Conservation (phyloP, 2,797 vertebrate genomes). For the Lophotriccus pileatus region DNA sequence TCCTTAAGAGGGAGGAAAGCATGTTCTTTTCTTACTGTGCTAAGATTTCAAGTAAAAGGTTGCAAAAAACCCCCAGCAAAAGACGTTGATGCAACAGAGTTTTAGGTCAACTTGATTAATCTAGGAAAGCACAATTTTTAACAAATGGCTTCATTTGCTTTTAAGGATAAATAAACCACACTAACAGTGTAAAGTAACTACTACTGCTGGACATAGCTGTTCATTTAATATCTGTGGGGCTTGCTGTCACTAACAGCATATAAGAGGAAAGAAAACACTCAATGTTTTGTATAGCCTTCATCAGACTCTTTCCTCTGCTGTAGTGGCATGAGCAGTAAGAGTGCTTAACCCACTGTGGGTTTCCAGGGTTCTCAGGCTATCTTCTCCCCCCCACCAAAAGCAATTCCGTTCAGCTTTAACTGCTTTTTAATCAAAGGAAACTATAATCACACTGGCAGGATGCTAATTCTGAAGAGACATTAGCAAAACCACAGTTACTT, state of each 20-base stretch:
- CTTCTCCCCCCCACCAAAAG: not conserved
- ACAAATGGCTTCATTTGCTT: constrained; percentile 19
- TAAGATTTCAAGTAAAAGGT: not conserved
- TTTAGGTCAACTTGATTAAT: constrained; percentile 32
- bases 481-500: constrained; percentile 31
- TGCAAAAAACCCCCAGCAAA: not conserved
- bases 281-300: not conserved
- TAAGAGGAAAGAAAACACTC: not conserved
- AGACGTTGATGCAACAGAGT: not conserved
- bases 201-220: not conserved
- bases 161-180: not conserved
- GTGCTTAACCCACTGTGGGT: constrained; percentile 30
- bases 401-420: not conserved
- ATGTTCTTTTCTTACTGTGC: not conserved
- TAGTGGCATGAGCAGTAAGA: not conserved
- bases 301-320: not conserved
- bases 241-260: constrained; percentile 24
- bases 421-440: constrained; percentile 61
- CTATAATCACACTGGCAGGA: constrained; percentile 32
- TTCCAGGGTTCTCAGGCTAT: not conserved
- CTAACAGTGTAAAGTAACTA: not conserved
- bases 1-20: not conserved
- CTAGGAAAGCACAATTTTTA: constrained; percentile 4
- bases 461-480: constrained; percentile 57
- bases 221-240: not conserved